phyloP scores from a whole-genome alignment of 2,797 vertebrate species.

The Aselliscus stoliczkanus region DNA sequence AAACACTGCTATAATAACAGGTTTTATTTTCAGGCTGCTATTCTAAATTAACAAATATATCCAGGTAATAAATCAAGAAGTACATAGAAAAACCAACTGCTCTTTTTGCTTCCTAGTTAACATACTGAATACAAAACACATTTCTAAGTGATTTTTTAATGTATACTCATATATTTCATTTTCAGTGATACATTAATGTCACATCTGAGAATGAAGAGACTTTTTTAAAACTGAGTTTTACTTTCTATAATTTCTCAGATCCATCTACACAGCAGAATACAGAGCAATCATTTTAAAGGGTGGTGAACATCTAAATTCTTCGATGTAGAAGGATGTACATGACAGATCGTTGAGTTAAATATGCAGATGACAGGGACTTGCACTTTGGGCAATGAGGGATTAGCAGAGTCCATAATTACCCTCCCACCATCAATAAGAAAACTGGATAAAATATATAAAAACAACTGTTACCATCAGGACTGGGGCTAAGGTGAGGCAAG shows the following conservation, averaged over 20 bases:
- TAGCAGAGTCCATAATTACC: not conserved
- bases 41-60: not conserved
- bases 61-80: slow-evolving; percentile 5
- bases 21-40: not conserved
- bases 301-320: not conserved
- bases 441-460: not conserved
- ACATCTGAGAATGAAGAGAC: not conserved
- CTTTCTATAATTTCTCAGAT: not conserved
- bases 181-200: not conserved
- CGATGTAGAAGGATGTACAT: not conserved
- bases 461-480: not conserved
- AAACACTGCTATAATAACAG: not conserved
- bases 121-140: not conserved
- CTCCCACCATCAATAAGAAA: not conserved
- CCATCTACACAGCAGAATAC: not conserved
- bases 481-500: not conserved
- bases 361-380: not conserved
- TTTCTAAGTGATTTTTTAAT: slow-evolving; percentile 33
- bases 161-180: slow-evolving; percentile 1
- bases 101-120: slow-evolving; percentile 7
- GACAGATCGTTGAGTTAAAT: not conserved
- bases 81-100: not conserved
- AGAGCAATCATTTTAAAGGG: slow-evolving; percentile 10
- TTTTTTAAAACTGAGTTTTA: slow-evolving; percentile 38
- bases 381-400: not conserved